Conservation (phyloP, 2,113 vertebrate genomes). For the Prolemur simus region DNA sequence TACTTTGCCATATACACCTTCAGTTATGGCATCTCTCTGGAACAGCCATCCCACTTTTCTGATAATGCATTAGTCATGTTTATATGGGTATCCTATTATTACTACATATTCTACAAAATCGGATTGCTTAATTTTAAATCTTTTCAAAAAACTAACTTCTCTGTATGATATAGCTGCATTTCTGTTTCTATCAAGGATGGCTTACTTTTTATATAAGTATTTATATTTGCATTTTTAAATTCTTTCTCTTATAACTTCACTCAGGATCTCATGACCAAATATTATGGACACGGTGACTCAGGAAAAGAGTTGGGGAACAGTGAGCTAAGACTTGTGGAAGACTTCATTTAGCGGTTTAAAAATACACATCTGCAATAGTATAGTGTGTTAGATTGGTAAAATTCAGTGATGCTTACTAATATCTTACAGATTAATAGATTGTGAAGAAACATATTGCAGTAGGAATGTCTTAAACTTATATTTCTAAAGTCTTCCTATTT, state of each 20-base stretch:
- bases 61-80: background rate
- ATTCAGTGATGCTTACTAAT: background rate
- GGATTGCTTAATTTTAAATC: constrained; percentile 5
- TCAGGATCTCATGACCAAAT: background rate
- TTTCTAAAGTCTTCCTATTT: background rate
- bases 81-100: background rate
- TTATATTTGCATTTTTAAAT: background rate
- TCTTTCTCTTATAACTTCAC: background rate
- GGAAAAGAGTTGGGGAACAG: background rate
- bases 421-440: background rate
- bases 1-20: background rate
- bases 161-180: background rate
- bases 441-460: background rate
- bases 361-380: background rate
- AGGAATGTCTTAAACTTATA: background rate
- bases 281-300: background rate
- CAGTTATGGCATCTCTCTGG: background rate
- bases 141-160: background rate
- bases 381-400: background rate
- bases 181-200: background rate
- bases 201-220: background rate
- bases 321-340: background rate
- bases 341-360: constrained; percentile 12
- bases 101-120: background rate
- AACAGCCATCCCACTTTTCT: background rate